phyloP scores from a whole-genome alignment of 2,888 invertebrate genomes.

The Anagyrus pseudococci region DNA sequence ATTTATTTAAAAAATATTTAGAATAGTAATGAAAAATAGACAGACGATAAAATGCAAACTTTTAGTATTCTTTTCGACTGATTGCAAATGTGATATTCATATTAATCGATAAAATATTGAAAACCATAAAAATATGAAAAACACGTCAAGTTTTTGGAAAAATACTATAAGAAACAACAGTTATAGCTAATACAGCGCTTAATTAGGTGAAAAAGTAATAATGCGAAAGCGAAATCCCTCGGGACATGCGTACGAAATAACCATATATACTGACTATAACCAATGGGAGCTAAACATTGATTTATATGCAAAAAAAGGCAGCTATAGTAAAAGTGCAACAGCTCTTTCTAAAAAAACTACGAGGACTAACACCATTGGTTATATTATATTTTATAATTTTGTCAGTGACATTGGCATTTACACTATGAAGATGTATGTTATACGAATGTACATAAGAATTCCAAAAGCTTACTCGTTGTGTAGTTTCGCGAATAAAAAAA shows the following conservation, averaged over 20 bases:
- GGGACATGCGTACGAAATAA: conserved; percentile 34
- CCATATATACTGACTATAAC: conserved; percentile 46
- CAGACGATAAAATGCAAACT: background rate
- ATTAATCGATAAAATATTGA: too few species aligned
- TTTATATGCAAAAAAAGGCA: conserved; percentile 47
- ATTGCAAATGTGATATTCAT: too few species aligned
- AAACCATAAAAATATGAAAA: too few species aligned
- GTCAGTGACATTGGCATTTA: conserved; percentile 47
- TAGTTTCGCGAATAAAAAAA: background rate
- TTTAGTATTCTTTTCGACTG: too few species aligned
- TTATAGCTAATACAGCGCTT: conserved; percentile 2
- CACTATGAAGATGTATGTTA: conserved; percentile 34
- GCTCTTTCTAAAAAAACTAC: conserved; percentile 57
- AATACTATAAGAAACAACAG: background rate
- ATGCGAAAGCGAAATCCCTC: conserved; percentile 16
- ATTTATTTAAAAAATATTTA: background rate
- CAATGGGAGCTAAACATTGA: conserved; percentile 47
- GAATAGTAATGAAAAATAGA: background rate
- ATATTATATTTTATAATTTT: conserved; percentile 45
- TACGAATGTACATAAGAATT: conserved; percentile 33
- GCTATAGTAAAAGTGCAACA: conserved; percentile 57
- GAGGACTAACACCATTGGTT: conserved; percentile 59
- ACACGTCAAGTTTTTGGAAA: too few species aligned
- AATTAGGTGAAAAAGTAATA: conserved; percentile 1
- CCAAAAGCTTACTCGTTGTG: conserved; percentile 22